These are phyloP conservation scores for Machimus atricapillus DNA, from an alignment of 2,888 invertebrate genomes.

Conservation along the genomic window DNA sequence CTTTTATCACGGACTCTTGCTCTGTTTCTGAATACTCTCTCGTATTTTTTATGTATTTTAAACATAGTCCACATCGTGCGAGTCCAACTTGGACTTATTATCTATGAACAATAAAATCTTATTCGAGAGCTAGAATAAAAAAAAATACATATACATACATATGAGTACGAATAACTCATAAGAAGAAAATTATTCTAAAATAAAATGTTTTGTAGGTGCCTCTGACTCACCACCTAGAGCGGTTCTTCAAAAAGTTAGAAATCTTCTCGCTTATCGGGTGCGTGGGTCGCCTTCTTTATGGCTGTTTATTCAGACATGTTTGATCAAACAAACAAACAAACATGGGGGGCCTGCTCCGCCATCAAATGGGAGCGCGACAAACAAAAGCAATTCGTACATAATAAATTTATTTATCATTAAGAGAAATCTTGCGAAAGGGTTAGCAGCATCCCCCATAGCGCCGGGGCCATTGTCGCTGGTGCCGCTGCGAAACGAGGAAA, in stretches of 20 bases:
- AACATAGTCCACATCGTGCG: too few relatives aligned
- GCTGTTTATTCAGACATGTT: constrained; percentile 33
- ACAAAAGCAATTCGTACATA: constrained; percentile 42
- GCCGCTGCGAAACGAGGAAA: not conserved
- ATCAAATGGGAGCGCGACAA: constrained; percentile 7
- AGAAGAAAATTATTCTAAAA: not conserved
- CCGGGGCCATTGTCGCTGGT: not conserved
- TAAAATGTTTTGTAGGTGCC: not conserved
- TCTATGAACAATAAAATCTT: not conserved
- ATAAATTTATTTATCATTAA: constrained; percentile 44
- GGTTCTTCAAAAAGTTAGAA: not conserved
- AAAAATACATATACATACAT: too few relatives aligned
- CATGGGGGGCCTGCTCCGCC: not conserved
- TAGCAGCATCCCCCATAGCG: constrained; percentile 3
- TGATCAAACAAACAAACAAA: constrained; percentile 17
- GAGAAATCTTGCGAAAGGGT: constrained; percentile 38
- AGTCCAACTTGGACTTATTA: too few relatives aligned
- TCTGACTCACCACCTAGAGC: not conserved
- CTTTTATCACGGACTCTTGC: too few relatives aligned
- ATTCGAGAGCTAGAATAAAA: not conserved
- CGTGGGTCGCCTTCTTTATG: not conserved
- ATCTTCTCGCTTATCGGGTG: not conserved
- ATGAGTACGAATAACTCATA: not conserved
- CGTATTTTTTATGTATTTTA: too few relatives aligned
- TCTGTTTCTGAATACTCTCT: too few relatives aligned